Evolutionary conservation across 1,140 invertebrate species (phyloP).

Genomic region (Formica selysi): DNA sequence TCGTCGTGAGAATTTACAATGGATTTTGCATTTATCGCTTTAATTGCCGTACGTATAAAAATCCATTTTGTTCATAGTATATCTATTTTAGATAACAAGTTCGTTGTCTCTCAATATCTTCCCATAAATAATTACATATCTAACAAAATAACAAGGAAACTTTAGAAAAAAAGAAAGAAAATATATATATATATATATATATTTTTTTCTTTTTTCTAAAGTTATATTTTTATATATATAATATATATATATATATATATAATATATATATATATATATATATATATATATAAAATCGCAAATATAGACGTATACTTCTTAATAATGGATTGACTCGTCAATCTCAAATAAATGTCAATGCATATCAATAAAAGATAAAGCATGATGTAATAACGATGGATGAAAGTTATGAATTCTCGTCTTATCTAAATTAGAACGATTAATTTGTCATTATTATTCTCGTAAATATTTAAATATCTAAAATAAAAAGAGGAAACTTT

Average conservation of each 20-base stretch:
- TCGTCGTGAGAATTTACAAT: conserved; percentile 56
- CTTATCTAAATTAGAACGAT: conserved; percentile 6
- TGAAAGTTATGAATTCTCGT: conserved; percentile 10
- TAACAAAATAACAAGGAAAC: background rate
- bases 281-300: background rate
- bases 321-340: background rate
- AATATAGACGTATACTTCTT: background rate
- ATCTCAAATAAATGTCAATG: conserved; percentile 13
- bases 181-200: background rate
- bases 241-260: too few species aligned
- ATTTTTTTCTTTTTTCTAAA: too few species aligned
- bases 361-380: background rate
- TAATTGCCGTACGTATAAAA: background rate
- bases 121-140: background rate
- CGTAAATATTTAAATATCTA: background rate
- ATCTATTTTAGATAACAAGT: background rate
- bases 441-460: background rate
- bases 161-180: background rate
- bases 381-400: background rate
- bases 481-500: background rate
- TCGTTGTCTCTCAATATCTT: background rate
- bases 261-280: too few species aligned
- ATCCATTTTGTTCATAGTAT: background rate
- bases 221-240: too few species aligned
- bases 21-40: conserved; percentile 22